Percentiles rank a stretch among this genome's conserved stretches.
Evolutionary conservation across 37 sponge, comb jelly and placozoan genomes (phyloP).

Genomic region (Hormiphora californensis): DNA sequence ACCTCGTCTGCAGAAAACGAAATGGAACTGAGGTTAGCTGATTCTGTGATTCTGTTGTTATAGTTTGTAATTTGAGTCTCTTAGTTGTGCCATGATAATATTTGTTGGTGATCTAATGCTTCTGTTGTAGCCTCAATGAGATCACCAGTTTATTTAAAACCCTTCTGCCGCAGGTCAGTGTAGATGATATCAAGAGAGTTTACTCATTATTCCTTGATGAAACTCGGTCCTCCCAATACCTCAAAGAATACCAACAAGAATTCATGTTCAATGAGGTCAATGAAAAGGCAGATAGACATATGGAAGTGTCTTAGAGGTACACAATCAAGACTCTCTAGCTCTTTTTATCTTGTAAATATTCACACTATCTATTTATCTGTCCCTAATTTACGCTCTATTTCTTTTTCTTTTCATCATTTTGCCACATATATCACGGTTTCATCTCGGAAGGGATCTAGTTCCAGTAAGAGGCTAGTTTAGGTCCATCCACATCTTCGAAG

Average conservation of each 20-base stretch:
- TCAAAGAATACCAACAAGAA: constrained; percentile 76
- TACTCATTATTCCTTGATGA: constrained; percentile 93
- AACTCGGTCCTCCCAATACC: constrained; percentile 81
- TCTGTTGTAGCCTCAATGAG: no score
- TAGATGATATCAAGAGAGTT: constrained; percentile 92
- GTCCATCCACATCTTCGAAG: not conserved
- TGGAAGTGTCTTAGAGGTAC: not conserved
- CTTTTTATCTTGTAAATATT: not conserved
- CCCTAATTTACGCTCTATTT: no score
- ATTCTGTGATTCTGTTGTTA: no score
- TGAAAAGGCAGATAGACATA: constrained; percentile 41
- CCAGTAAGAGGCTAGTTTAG: not conserved
- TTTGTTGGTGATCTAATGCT: no score
- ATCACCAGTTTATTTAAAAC: no score
- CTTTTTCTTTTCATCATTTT: no score
- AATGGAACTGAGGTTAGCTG: constrained; percentile 70
- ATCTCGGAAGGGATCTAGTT: no score
- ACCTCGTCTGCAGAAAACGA: constrained; percentile 81
- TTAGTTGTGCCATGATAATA: not conserved
- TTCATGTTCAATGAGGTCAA: constrained; percentile 71
- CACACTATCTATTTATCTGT: no score
- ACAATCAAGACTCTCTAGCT: not conserved
- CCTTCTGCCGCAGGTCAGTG: constrained; percentile 87
- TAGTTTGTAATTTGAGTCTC: not conserved
- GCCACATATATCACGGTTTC: no score